Conservation (phyloP, 2,113 vertebrate species). For the Sinocyclocheilus rhinocerous region DNA sequence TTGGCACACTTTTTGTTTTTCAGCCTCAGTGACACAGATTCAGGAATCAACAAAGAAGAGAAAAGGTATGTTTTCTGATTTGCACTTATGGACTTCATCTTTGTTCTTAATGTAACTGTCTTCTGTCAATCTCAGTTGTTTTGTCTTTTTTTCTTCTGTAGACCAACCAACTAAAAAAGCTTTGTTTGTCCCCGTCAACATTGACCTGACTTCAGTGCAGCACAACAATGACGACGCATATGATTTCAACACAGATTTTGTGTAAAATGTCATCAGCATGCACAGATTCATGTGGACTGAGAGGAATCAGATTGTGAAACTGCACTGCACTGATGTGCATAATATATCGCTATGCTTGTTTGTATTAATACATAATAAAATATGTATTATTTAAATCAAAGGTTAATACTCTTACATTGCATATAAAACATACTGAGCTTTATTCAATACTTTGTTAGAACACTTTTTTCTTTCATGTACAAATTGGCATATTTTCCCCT, state of each 20-base stretch:
- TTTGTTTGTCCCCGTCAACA: constrained; percentile 49
- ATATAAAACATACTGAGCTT: constrained; percentile 13
- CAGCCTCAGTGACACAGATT: not conserved
- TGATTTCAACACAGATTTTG: constrained; percentile 87
- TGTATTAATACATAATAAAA: constrained; percentile 11
- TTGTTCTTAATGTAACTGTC: not conserved
- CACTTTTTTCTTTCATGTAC: constrained; percentile 25
- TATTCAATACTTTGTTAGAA: constrained; percentile 45
- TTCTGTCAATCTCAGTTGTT: not conserved
- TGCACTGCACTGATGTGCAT: not conserved
- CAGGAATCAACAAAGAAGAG: not conserved
- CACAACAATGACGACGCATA: constrained; percentile 78
- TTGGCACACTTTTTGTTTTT: not conserved
- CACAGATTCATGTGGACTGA: not conserved
- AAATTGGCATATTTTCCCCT: constrained; percentile 13
- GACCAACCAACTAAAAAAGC: constrained; percentile 52
- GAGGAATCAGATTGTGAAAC: not conserved
- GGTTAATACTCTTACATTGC: not conserved
- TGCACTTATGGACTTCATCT: not conserved
- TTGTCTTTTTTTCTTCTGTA: constrained; percentile 29
- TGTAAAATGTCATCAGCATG: constrained; percentile 53
- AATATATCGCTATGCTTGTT: not conserved
- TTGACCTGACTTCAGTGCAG: constrained; percentile 54
- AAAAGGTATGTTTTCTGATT: not conserved
- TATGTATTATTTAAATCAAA: constrained; percentile 1